Base-by-base conservation (phyloP, 2,797 vertebrate genomes). In the Clarias laeviceps region DNA sequence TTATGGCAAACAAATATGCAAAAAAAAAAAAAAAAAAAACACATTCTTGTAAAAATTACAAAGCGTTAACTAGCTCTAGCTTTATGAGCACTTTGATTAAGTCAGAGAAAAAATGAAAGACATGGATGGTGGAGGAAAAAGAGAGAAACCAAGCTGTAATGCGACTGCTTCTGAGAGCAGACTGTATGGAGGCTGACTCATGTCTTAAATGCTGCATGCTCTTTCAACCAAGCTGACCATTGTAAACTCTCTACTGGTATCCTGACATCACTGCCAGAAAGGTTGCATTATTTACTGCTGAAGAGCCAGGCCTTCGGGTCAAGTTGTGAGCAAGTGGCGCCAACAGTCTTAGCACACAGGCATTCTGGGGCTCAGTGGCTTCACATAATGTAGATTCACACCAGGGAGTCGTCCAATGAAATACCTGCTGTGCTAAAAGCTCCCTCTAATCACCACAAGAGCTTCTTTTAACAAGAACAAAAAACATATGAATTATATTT, bases 401-500 rank as follows among this genome's bases (percentile, higher is more conserved):
- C 61, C 54, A 15, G 88, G 84, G 87, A 80, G 85, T 54, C 80
- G 40, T 83, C 61, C 65, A 80, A 84, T 84, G 82, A 88, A 88
- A 90, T 82, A 80, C 79, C 64, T 79, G 66, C 62, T 40, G 66
- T 54, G 78, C 81, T 86, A 85, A 84, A 84, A 89, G 79, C 84
- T 88, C 20, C 66, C 29, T 62, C 82, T 88, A 86, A 88, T 87
- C 90, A 88, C 79, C 77, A 61, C 89, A 89, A 90, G 24, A 66
- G 66, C 86, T 88, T 83, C 22, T 74, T 89, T 89, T 88, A 90
- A 83, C 82, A 87, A 88, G 82, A 66, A 22, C 32, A 50, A 66
- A 59, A 72, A 80, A 82, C 61, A 88, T 83, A 84, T 70, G 86
- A 61, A 79, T 89, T 65, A 85, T 27, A 40, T 14, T 54, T 78